Evolutionary conservation across 2,888 invertebrate species (phyloP).

Genomic region (Cheilosia soror): DNA sequence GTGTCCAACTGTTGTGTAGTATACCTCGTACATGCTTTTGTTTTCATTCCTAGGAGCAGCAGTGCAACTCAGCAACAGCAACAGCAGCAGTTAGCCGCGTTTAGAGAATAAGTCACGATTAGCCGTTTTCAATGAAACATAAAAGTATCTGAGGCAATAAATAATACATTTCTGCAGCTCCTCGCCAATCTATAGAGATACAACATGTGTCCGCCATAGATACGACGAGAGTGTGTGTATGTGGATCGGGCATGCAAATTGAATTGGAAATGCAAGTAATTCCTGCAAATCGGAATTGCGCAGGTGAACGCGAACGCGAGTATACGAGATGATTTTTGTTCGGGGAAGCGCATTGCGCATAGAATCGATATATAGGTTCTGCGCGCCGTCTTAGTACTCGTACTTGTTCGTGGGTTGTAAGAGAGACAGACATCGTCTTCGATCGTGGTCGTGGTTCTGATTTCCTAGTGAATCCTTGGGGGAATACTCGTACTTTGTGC

Average conservation of each 20-base stretch:
- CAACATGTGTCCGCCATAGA: slow-evolving; percentile 33
- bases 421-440: slow-evolving; percentile 11
- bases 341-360: background rate
- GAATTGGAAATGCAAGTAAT: slow-evolving; percentile 72
- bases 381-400: slow-evolving; percentile 19
- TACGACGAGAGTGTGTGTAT: slow-evolving; percentile 30
- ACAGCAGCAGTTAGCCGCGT: slow-evolving; percentile 64
- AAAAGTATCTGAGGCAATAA: slow-evolving; percentile 78
- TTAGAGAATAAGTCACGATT: slow-evolving; percentile 75
- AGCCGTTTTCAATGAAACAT: slow-evolving; percentile 78
- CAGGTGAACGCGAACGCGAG: slow-evolving; percentile 68
- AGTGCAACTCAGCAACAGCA: slow-evolving; percentile 25
- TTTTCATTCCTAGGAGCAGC: slow-evolving; percentile 56
- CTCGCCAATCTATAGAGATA: slow-evolving; percentile 45
- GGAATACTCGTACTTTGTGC: slow-evolving; percentile 47
- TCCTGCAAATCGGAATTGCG: slow-evolving; percentile 70
- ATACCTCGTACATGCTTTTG: slow-evolving; percentile 63
- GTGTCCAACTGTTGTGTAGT: slow-evolving; percentile 42
- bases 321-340: slow-evolving; percentile 2
- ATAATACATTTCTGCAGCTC: slow-evolving; percentile 77
- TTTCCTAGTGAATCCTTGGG: slow-evolving; percentile 55
- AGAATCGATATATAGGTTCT: slow-evolving; percentile 11
- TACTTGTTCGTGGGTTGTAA: slow-evolving; percentile 42
- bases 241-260: slow-evolving; percentile 70
- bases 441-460: slow-evolving; percentile 48